Base-by-base conservation (phyloP, 2,888 invertebrate genomes). In the Pristionchus japonicus region DNA sequence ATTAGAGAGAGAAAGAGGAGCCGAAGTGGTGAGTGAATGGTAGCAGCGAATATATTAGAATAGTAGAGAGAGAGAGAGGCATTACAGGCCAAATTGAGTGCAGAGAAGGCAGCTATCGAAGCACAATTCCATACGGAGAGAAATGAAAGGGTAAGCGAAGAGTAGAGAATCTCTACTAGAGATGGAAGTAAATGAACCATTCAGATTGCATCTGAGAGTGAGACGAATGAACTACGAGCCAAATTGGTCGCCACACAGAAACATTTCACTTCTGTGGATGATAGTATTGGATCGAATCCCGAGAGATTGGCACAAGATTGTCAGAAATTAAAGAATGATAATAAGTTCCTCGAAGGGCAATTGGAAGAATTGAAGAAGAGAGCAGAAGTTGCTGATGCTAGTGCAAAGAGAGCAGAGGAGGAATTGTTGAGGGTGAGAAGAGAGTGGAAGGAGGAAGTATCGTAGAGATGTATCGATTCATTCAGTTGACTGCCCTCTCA, bases 221-320 rank as follows among this genome's bases (percentile, higher is more conserved):
- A 31, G 57, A 37, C 57, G 4, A 49, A 57, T 20, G 87, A 87
- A 34, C 23, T 87, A 40, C n/a, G 77, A 1, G 57, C 57, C 11
- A 87, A 87, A 57, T 27, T 87, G 9, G 77, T 61, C 17, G 87
- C 87, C 23, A 87, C 87, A 9, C 87, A 87, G 61, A n/a, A 52
- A 23, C 77, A 87, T 34, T 74, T 87, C 49, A 34, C 87, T 23
- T 27, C 43, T 34, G 70, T 52, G 20, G 86, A 86, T 70, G 40
- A 37, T 31, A 86, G 64, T 37, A 49, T 85, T 20, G 64, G 88
- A 3, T 7, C 57, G 27, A 90, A 90, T 15, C 91, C 91, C 6
- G 91, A 92, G 86, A 89, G 92, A 61, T 87, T 92, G 84, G 90
- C 90, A 49, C 88, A 90, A 34, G 92, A 91, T 67, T 90, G 90